phyloP scores from a whole-genome alignment of 1,140 invertebrate genomes.

The Drosophila truncata region DNA sequence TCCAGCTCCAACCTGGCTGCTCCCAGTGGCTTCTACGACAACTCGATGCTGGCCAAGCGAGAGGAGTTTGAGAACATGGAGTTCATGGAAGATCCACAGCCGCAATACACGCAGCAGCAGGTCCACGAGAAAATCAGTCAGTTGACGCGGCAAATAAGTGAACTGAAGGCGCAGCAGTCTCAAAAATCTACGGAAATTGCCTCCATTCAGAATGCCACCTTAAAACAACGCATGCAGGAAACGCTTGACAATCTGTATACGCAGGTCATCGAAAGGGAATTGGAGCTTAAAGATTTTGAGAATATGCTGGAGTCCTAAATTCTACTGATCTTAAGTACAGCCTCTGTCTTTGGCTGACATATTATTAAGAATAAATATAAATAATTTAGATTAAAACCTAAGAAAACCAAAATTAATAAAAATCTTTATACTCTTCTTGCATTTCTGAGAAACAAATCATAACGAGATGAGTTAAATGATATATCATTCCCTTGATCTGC shows the following conservation, averaged over 20 bases:
- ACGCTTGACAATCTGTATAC: conserved; percentile 91
- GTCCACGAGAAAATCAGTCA: conserved; percentile 87
- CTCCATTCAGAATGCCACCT: conserved; percentile 93
- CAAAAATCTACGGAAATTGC: conserved; percentile 93
- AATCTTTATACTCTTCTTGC: background rate
- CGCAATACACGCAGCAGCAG: conserved; percentile 83
- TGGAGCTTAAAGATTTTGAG: conserved; percentile 87
- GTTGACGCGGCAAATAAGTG: conserved; percentile 89
- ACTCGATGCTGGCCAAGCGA: conserved; percentile 55
- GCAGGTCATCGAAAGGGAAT: conserved; percentile 92
- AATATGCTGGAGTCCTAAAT: conserved; percentile 68
- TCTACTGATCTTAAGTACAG: background rate
- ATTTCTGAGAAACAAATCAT: background rate
- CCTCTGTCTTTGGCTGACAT: background rate
- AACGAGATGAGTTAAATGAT: background rate
- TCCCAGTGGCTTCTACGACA: conserved; percentile 73
- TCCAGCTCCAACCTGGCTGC: conserved; percentile 79
- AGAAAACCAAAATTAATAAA: background rate
- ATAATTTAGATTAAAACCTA: background rate
- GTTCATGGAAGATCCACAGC: conserved; percentile 64
- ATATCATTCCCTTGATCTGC: background rate
- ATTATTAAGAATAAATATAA: background rate
- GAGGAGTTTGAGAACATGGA: conserved; percentile 76
- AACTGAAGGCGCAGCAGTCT: conserved; percentile 89
- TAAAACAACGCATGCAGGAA: conserved; percentile 93